Evolutionary conservation across 2,113 vertebrate species (phyloP).

Genomic region (Cyrtonyx montezumae): DNA sequence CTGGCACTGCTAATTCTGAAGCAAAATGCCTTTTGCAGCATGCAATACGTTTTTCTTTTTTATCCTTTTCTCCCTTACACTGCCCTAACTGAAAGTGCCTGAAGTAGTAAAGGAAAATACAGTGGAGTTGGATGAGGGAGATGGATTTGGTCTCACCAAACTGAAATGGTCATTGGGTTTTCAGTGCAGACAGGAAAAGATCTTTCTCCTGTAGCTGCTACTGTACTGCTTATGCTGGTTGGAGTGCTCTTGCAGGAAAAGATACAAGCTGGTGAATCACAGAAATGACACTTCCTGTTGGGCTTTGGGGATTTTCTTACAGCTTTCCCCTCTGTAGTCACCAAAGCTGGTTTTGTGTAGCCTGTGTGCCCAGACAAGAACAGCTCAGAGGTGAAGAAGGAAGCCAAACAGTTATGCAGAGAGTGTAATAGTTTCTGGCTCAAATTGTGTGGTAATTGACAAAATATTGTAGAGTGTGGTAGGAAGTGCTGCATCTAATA

Average conservation of each 20-base stretch:
- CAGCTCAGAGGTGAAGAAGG: not conserved
- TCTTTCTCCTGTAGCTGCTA: not conserved
- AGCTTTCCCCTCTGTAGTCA: not conserved
- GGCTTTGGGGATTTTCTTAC: constrained; percentile 51
- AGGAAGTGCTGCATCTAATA: not conserved
- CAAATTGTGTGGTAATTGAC: constrained; percentile 6
- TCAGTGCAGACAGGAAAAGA: not conserved
- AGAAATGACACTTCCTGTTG: constrained; percentile 17
- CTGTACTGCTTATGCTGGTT: not conserved
- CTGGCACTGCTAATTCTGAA: not conserved
- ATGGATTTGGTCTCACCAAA: not conserved
- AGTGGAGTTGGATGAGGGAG: not conserved
- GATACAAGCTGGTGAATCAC: constrained; percentile 14
- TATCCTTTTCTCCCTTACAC: not conserved
- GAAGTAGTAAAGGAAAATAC: not conserved
- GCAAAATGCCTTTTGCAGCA: not conserved
- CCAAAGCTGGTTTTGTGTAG: not conserved
- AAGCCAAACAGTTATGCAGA: not conserved
- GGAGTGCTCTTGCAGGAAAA: not conserved
- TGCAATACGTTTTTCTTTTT: not conserved
- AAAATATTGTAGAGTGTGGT: constrained; percentile 26
- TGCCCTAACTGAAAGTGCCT: not conserved
- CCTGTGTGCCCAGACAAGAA: not conserved
- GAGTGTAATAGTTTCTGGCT: constrained; percentile 36
- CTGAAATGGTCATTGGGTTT: not conserved